Base-by-base conservation (phyloP, 2,797 vertebrate genomes). In the Pipistrellus pygmaeus region DNA sequence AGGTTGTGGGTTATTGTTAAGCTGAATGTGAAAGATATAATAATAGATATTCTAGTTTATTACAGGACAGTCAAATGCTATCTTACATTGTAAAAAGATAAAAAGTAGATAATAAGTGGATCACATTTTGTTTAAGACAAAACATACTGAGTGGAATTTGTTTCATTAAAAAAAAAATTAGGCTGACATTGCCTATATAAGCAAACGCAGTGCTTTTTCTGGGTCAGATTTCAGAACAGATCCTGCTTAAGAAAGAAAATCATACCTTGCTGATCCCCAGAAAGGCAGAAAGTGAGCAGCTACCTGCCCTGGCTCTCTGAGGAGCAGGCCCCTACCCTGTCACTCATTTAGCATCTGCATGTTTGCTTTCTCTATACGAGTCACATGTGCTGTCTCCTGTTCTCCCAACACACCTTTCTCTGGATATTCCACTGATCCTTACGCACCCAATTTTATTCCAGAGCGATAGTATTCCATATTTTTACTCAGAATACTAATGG, bases 101-200 rank as follows among this genome's bases (percentile, higher is more conserved):
- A 88, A 72, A 82, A 6, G 23, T 88, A 32, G 73, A 62, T 85
- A 80, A n/a, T 88, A 73, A 88, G 21, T 93, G 18, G 60, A 94
- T 11, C 44, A 53, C 30, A 60, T 81, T 93, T 84, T 94, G 25
- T 87, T 95, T 53, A 77, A 95, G 81, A 91, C 30, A 84, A 90
- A 95, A 87, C 32, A 90, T 77, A 48, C 62, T 68, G 46, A 93
- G 27, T 96, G 53, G 92, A 92, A 92, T 84, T n/a, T 95, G 27
- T 95, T 92, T 94, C 51, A 90, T 88, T 84, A 81, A 46, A 82
- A 69, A 53, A 14, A 60, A 69, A 72, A 27, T 44, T 13, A 68
- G 69, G 12, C 68, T 72, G 35, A 60, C 53, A 12, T 6, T 25
- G 23, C 38, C 81, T 38, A 2, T 76, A 46, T 23, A 72, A 81